Evolutionary conservation across 2,888 invertebrate genomes (phyloP).

Genomic region (Galerucella nymphaeae): DNA sequence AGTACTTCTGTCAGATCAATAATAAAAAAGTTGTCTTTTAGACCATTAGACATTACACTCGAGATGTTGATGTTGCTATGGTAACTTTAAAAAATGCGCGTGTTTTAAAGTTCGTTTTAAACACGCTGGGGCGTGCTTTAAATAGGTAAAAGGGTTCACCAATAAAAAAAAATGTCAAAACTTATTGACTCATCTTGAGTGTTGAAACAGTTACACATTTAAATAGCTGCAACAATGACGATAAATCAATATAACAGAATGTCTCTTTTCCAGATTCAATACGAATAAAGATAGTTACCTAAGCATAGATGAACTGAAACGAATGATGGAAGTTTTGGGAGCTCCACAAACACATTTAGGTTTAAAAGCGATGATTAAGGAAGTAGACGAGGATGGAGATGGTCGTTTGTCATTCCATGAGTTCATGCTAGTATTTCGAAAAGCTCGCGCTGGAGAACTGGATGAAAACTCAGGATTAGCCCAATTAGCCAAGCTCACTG

Average conservation of each 20-base stretch:
- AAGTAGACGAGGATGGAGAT: slow-evolving; percentile 89
- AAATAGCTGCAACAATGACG: neutral
- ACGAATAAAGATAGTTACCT: slow-evolving; percentile 89
- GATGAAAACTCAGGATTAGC: slow-evolving; percentile 87
- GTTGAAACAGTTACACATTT: neutral
- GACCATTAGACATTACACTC: too few relatives aligned
- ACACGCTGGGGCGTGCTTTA: too few relatives aligned
- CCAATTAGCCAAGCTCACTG: slow-evolving; percentile 86
- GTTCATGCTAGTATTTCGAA: slow-evolving; percentile 83
- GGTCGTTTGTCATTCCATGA: slow-evolving; percentile 92
- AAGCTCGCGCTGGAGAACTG: slow-evolving; percentile 92
- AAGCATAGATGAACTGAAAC: slow-evolving; percentile 89
- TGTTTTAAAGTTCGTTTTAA: too few relatives aligned
- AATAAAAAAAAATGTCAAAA: neutral
- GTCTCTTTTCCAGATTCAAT: slow-evolving; percentile 80
- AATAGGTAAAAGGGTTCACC: too few relatives aligned
- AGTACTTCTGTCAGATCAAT: too few relatives aligned
- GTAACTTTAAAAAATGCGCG: too few relatives aligned
- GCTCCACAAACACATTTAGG: slow-evolving; percentile 97
- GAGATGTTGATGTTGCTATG: too few relatives aligned
- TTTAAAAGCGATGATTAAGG: slow-evolving; percentile 93
- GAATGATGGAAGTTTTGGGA: slow-evolving; percentile 96
- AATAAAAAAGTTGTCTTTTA: too few relatives aligned
- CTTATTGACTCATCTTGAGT: too few relatives aligned
- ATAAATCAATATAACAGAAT: neutral